Percentiles rank a stretch among this genome's conserved stretches.
These are phyloP conservation scores for Anisognathus igniventris DNA, from an alignment of 2,797 vertebrate species.

Conservation along the genomic window DNA sequence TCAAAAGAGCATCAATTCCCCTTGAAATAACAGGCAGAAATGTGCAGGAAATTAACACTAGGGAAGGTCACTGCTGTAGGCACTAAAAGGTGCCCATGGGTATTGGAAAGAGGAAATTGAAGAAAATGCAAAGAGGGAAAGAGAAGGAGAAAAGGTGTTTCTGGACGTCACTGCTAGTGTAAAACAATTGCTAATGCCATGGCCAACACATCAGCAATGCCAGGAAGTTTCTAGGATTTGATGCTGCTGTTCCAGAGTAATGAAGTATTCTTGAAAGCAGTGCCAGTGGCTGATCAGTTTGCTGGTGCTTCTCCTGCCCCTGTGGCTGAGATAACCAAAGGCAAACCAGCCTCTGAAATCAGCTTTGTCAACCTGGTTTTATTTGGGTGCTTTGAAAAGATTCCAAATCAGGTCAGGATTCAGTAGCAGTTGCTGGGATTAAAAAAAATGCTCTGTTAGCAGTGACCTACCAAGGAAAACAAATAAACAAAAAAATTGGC, in stretches of 20 bases:
- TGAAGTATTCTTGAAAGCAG: neutral
- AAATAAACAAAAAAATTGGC: neutral
- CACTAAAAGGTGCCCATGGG: neutral
- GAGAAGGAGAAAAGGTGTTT: neutral
- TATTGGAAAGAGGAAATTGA: neutral
- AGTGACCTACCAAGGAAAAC: constrained; percentile 2
- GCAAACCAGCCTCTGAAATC: neutral
- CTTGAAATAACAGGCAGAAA: neutral
- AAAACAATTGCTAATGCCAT: neutral
- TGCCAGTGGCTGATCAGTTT: accelerated
- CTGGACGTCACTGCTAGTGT: neutral
- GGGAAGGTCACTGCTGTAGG: neutral
- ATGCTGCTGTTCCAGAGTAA: neutral
- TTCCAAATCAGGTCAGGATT: constrained; percentile 22
- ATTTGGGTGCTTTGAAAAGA: neutral
- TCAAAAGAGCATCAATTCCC: neutral
- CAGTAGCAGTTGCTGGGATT: neutral
- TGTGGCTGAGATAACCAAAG: neutral
- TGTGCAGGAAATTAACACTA: accelerated
- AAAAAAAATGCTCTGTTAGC: neutral
- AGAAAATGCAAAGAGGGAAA: neutral
- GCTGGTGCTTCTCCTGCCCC: neutral
- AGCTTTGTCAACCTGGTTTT: constrained; percentile 7
- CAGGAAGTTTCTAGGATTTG: neutral
- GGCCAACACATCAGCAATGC: neutral